Evolutionary conservation across 2,888 invertebrate genomes (phyloP).

Genomic region (Flabesymbios commensalis): DNA sequence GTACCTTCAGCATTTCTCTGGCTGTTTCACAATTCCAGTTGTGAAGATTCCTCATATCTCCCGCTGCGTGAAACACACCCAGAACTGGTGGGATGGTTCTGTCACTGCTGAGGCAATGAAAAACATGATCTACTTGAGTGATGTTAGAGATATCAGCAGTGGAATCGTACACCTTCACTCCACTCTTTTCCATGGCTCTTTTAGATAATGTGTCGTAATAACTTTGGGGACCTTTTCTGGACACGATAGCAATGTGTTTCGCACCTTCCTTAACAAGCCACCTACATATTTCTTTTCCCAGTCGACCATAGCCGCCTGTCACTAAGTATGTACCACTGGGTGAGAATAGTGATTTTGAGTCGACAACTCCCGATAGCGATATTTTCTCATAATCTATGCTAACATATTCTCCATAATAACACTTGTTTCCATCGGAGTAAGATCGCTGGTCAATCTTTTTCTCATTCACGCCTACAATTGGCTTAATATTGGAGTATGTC

Average conservation of each 20-base stretch:
- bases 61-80: neutral
- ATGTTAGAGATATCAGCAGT: neutral
- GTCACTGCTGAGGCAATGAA: neutral
- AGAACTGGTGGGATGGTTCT: neutral
- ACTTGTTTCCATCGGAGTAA: too few species aligned
- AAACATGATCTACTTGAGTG: neutral
- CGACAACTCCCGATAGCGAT: too few species aligned
- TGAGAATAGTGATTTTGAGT: too few species aligned
- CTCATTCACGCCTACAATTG: too few species aligned
- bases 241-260: neutral
- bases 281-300: neutral
- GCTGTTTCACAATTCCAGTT: neutral
- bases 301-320: neutral
- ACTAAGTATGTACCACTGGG: too few species aligned
- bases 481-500: too few species aligned
- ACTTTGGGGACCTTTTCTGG: neutral
- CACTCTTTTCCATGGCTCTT: neutral
- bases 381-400: too few species aligned
- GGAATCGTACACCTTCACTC: neutral
- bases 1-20: neutral
- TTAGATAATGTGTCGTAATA: neutral
- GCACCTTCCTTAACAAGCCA: constrained; percentile 3
- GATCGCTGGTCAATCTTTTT: too few species aligned
- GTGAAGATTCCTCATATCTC: neutral
- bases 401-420: too few species aligned